A percentile compares a stretch with the other conserved stretches of the same genome.
Conservation (phyloP, 2,113 vertebrate species). For the Cervus canadensis region DNA sequence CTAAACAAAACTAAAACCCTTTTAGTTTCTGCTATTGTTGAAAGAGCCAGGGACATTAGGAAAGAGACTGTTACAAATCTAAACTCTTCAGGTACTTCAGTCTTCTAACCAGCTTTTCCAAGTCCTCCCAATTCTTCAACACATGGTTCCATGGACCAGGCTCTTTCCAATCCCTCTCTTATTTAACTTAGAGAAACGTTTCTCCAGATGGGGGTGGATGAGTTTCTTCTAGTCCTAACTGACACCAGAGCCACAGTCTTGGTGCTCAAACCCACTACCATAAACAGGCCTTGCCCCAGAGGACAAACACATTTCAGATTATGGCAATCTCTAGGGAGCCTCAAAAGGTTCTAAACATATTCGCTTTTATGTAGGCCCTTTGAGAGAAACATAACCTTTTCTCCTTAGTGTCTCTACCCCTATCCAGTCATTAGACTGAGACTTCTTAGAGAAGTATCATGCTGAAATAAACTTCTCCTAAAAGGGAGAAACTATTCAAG, state of each 20-base stretch:
- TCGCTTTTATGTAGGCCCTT: neutral
- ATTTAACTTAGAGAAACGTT: neutral
- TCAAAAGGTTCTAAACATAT: neutral
- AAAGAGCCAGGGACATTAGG: neutral
- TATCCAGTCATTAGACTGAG: neutral
- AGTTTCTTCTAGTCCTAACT: neutral
- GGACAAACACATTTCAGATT: neutral
- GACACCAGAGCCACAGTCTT: neutral
- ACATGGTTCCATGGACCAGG: neutral
- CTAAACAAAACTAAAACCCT: neutral
- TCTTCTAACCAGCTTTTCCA: neutral
- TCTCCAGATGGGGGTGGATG: neutral
- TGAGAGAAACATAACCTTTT: neutral
- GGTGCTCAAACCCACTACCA: neutral
- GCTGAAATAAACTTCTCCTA: neutral
- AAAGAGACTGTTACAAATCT: neutral
- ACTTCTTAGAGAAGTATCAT: neutral
- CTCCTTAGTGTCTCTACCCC: neutral
- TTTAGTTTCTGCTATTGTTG: neutral
- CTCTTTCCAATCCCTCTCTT: neutral
- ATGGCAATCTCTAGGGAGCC: neutral
- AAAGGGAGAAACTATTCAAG: neutral
- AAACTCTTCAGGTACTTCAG: neutral
- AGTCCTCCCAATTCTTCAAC: neutral
- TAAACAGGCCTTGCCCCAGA: neutral